Percentiles rank a stretch among this genome's conserved stretches.
Conservation (phyloP, 2,797 vertebrate genomes). For the Miichthys miiuy region DNA sequence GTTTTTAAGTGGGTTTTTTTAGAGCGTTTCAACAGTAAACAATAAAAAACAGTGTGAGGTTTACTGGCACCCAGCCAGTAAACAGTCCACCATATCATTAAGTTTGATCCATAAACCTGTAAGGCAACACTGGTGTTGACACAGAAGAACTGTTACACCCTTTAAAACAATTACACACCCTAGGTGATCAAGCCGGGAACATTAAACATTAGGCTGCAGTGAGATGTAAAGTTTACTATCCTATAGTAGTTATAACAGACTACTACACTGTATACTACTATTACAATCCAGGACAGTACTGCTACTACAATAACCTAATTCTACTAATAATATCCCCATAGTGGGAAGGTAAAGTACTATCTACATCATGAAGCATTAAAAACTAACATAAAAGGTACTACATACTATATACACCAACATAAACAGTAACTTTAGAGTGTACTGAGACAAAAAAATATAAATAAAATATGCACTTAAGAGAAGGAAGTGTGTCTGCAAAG, state of each 20-base stretch:
- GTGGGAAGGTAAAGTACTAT: not conserved
- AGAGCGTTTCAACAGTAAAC: not conserved
- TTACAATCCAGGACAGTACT: not conserved
- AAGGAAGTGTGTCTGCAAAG: not conserved
- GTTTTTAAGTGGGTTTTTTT: not conserved
- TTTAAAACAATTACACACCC: constrained; percentile 63
- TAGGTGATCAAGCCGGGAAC: constrained; percentile 15
- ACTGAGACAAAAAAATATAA: not conserved
- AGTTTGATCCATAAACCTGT: constrained; percentile 52
- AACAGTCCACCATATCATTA: not conserved
- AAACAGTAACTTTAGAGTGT: not conserved
- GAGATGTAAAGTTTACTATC: not conserved
- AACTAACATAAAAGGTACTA: not conserved
- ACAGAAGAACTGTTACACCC: constrained; percentile 47
- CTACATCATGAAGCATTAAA: not conserved
- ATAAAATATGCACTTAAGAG: not conserved
- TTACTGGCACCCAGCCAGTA: not conserved
- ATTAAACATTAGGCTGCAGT: constrained; percentile 32
- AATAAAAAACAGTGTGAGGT: not conserved
- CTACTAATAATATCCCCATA: not conserved
- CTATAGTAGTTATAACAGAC: not conserved
- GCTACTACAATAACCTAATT: not conserved
- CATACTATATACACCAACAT: not conserved
- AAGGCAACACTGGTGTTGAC: constrained; percentile 58
- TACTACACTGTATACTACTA: not conserved